These are phyloP conservation scores for Neoaliturus tenellus DNA, from an alignment of 2,888 invertebrate species.

Conservation along the genomic window DNA sequence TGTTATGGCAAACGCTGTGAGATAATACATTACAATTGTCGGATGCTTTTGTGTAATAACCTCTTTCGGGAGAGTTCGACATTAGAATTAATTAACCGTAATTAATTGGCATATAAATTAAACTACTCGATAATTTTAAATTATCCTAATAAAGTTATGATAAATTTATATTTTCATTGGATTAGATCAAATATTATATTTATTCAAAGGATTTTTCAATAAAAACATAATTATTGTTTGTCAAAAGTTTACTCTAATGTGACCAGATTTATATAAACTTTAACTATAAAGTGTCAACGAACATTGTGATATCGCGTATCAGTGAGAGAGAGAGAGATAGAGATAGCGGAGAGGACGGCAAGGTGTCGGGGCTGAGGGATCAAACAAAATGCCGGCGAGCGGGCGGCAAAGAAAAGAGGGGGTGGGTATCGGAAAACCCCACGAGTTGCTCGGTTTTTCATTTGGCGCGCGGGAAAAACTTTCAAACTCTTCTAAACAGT, in stretches of 20 bases:
- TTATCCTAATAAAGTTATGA: too few species aligned
- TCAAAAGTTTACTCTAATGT: too few species aligned
- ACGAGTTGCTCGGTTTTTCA: conserved; percentile 50
- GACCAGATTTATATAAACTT: too few species aligned
- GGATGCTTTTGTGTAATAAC: not conserved
- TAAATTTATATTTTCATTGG: too few species aligned
- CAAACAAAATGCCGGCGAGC: conserved; percentile 50
- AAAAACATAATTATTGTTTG: too few species aligned
- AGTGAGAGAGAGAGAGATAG: not conserved
- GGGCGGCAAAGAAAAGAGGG: conserved; percentile 52
- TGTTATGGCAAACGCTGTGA: not conserved
- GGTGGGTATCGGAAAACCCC: conserved; percentile 48
- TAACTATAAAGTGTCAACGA: too few species aligned
- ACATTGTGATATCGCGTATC: not conserved
- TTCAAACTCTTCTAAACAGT: conserved; percentile 32
- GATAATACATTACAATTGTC: not conserved
- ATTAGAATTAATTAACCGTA: too few species aligned
- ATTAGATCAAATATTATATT: too few species aligned
- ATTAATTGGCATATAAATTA: too few species aligned
- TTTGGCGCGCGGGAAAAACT: conserved; percentile 50
- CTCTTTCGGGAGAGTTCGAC: not conserved
- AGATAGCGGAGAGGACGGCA: conserved; percentile 9
- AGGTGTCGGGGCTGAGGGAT: conserved; percentile 29
- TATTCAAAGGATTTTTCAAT: too few species aligned
- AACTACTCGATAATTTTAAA: too few species aligned